These are phyloP conservation scores for Battus philenor DNA, from an alignment of 1,140 invertebrate species.

Conservation along the genomic window DNA sequence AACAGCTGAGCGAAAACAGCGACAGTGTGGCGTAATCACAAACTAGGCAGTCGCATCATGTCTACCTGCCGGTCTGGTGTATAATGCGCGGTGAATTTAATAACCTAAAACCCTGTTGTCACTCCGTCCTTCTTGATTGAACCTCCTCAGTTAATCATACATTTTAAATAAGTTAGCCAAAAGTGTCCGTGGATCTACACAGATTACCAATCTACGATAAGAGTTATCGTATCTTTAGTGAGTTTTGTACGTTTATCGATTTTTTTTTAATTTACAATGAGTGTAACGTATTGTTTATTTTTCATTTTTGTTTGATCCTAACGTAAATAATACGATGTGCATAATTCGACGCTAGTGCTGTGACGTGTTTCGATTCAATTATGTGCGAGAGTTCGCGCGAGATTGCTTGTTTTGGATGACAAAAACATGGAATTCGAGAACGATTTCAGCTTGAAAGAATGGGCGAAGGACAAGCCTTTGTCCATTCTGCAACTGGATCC, in stretches of 20 bases:
- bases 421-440: conserved; percentile 87
- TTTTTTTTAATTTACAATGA: conserved; percentile 72
- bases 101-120: conserved; percentile 64
- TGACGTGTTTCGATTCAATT: conserved; percentile 66
- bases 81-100: conserved; percentile 47
- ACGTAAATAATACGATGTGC: conserved; percentile 47
- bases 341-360: conserved; percentile 55
- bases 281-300: conserved; percentile 70
- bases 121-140: conserved; percentile 51
- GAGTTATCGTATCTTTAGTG: conserved; percentile 54
- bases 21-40: conserved; percentile 43
- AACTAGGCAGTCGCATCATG: conserved; percentile 74
- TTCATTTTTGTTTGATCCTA: conserved; percentile 52
- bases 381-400: conserved; percentile 68
- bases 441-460: conserved; percentile 92
- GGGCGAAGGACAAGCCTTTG: conserved; percentile 96
- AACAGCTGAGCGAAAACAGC: conserved; percentile 67
- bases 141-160: conserved; percentile 39
- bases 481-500: conserved; percentile 96
- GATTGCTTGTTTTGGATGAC: conserved; percentile 71
- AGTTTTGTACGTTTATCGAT: conserved; percentile 67
- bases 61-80: conserved; percentile 66
- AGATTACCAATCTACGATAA: conserved; percentile 44
- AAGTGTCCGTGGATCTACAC: conserved; percentile 40
- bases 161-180: conserved; percentile 38